Conservation (phyloP, 2,797 vertebrate genomes). For the Syndactyla subalaris region DNA sequence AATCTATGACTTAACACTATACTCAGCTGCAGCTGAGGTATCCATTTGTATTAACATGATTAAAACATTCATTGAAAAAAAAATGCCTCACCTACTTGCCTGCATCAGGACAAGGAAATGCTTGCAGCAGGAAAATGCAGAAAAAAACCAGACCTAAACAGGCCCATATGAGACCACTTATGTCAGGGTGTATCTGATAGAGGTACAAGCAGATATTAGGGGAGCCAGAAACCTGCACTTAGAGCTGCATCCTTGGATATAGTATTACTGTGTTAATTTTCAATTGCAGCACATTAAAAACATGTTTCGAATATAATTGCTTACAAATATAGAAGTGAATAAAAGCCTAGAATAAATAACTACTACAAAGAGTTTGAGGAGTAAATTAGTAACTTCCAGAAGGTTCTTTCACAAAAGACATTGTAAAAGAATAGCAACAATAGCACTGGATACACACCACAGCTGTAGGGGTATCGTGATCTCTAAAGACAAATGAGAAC, state of each 20-base stretch:
- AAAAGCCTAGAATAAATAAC: not conserved
- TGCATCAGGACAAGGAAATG: not conserved
- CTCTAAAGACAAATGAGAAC: not conserved
- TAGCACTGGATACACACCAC: not conserved
- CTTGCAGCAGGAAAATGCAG: not conserved
- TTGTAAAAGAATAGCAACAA: not conserved
- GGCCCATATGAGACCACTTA: not conserved
- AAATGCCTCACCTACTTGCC: not conserved
- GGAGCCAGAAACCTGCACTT: not conserved
- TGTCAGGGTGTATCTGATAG: not conserved
- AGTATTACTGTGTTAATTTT: not conserved
- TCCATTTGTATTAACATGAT: not conserved
- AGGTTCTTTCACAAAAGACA: not conserved
- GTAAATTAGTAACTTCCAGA: not conserved
- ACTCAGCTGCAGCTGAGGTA: not conserved
- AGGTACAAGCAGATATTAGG: not conserved
- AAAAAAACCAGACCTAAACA: not conserved
- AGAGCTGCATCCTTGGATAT: not conserved
- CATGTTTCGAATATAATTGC: not conserved
- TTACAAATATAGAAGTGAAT: not conserved
- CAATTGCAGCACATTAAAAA: not conserved
- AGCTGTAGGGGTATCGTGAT: not conserved
- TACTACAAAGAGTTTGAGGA: not conserved
- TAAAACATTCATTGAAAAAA: not conserved
- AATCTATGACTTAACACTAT: not conserved